Conservation (phyloP, 2,797 vertebrate genomes). For the Gephyroberyx darwinii region DNA sequence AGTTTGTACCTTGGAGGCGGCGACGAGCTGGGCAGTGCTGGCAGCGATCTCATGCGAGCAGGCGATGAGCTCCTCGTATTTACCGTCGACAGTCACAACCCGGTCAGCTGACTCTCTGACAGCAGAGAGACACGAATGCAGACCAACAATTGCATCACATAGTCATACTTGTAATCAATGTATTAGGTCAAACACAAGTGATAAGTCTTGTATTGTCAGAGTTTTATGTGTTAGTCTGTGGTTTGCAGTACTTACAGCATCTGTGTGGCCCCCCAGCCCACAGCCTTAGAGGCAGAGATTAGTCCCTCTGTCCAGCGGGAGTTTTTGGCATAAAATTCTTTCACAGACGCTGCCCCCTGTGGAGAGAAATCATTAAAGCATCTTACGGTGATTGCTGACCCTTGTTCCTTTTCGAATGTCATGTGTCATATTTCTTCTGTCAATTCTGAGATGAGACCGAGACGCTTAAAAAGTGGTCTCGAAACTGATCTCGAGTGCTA, state of each 20-base stretch:
- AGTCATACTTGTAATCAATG: neutral
- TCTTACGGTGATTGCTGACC: neutral
- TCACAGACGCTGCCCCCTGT: conserved; percentile 90
- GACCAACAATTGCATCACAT: neutral
- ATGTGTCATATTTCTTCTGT: too few relatives aligned
- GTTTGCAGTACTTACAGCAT: conserved; percentile 86
- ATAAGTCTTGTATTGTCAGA: neutral
- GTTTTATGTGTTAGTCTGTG: neutral
- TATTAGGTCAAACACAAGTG: conserved; percentile 28
- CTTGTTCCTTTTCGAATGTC: too few relatives aligned
- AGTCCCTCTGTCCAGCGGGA: conserved; percentile 97
- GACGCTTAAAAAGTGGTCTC: too few relatives aligned
- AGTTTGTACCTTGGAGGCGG: conserved; percentile 92
- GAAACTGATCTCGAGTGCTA: too few relatives aligned
- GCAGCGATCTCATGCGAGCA: conserved; percentile 95
- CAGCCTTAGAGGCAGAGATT: conserved; percentile 97
- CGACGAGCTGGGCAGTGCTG: conserved; percentile 96
- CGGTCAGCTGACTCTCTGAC: conserved; percentile 92
- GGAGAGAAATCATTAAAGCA: neutral
- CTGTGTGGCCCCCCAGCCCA: conserved; percentile 94
- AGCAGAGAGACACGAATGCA: neutral
- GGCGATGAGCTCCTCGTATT: conserved; percentile 95
- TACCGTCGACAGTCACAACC: conserved; percentile 89
- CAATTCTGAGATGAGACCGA: neutral
- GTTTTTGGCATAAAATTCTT: conserved; percentile 97